Conservation (phyloP, 2,888 invertebrate species). For the Lasioglossum morio region DNA sequence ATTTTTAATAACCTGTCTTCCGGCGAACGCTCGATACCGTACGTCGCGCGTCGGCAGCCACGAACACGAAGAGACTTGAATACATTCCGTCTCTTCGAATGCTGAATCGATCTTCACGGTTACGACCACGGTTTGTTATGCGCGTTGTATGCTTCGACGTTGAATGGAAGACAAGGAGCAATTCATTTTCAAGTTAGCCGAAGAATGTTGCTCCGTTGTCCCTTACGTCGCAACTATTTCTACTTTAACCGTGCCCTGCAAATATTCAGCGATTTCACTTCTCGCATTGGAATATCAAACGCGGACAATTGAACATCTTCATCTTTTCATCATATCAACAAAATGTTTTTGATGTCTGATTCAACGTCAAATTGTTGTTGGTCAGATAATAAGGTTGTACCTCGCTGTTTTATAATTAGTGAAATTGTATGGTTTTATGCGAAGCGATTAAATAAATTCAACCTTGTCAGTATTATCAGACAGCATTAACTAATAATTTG, state of each 20-base stretch:
- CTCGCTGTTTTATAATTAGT: background rate
- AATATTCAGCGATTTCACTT: background rate
- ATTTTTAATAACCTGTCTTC: constrained; percentile 19
- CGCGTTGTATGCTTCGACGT: background rate
- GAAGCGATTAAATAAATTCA: background rate
- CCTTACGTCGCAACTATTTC: background rate
- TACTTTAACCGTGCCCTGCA: background rate
- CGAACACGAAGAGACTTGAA: background rate
- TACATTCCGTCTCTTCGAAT: background rate
- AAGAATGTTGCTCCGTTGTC: constrained; percentile 2
- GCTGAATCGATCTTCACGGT: constrained; percentile 14
- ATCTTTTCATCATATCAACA: too few species aligned
- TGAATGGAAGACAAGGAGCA: constrained; percentile 5
- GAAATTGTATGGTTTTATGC: background rate
- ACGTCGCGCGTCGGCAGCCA: background rate
- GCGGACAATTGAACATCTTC: background rate
- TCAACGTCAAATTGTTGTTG: background rate
- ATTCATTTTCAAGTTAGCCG: constrained; percentile 1
- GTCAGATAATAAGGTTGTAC: background rate
- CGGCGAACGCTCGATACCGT: constrained; percentile 5
- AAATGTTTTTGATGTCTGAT: too few species aligned
- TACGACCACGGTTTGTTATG: constrained; percentile 13
- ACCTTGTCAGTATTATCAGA: too few species aligned
- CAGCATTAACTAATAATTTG: background rate
- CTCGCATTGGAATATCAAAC: background rate